These are phyloP conservation scores for Rhopalosiphum nymphaeae DNA, from an alignment of 2,888 invertebrate species.

Conservation along the genomic window DNA sequence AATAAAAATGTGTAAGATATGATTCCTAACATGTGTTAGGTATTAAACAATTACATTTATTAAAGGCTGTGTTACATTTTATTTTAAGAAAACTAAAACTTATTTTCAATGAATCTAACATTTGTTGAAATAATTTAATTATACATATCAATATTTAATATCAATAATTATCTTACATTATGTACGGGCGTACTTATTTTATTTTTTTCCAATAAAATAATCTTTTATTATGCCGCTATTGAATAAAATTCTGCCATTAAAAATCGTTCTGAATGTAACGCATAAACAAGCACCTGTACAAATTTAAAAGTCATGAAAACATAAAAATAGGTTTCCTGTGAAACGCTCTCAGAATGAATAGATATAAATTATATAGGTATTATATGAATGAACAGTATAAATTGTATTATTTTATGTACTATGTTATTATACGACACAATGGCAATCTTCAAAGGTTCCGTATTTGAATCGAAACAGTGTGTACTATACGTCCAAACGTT, in stretches of 20 bases:
- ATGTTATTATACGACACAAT: neutral
- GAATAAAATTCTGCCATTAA: neutral
- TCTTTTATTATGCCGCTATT: neutral
- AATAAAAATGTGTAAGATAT: neutral
- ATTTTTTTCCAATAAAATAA: neutral
- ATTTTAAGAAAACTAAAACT: neutral
- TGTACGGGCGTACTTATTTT: neutral
- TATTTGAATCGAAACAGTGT: neutral
- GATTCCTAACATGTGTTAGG: neutral
- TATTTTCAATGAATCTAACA: neutral
- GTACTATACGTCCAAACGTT: neutral
- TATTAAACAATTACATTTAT: neutral
- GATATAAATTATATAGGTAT: neutral
- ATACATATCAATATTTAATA: neutral
- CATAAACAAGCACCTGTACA: neutral
- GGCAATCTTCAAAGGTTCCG: neutral
- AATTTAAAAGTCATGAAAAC: neutral
- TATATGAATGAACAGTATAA: neutral
- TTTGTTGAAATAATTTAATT: neutral
- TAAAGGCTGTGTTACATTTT: neutral
- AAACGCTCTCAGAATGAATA: neutral
- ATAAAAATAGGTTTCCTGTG: neutral
- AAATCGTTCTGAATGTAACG: neutral
- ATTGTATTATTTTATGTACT: neutral
- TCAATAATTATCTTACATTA: neutral